These are phyloP conservation scores for Gasteruption jaculator DNA, from an alignment of 2,888 invertebrate species.

Conservation along the genomic window DNA sequence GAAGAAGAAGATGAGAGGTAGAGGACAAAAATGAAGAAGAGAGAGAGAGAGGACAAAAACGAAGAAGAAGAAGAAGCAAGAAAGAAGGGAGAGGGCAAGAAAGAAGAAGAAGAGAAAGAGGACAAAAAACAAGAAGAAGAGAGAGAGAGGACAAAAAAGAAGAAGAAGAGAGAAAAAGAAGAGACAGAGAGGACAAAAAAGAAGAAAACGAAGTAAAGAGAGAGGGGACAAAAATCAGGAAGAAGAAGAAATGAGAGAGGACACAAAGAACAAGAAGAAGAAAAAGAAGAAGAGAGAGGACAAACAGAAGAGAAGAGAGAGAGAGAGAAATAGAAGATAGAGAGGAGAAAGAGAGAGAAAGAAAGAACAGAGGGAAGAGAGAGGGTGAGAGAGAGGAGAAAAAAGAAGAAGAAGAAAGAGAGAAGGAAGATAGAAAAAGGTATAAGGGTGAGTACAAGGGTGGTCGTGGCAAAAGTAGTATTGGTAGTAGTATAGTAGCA, in stretches of 20 bases:
- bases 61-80: slow-evolving; percentile 14
- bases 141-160: slow-evolving; percentile 17
- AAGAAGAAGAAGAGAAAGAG: slow-evolving; percentile 8
- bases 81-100: slow-evolving; percentile 10
- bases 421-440: slow-evolving; percentile 16
- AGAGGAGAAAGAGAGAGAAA: slow-evolving; percentile 18
- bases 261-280: slow-evolving; percentile 16
- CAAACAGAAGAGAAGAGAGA: slow-evolving; percentile 14
- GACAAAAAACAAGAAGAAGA: background rate
- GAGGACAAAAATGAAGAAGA: background rate
- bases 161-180: slow-evolving; percentile 16
- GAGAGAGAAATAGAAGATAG: slow-evolving; percentile 17
- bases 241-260: slow-evolving; percentile 8
- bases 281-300: slow-evolving; percentile 20
- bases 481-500: slow-evolving; percentile 16
- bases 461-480: slow-evolving; percentile 9
- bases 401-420: slow-evolving; percentile 3
- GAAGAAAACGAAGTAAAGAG: slow-evolving; percentile 7
- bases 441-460: slow-evolving; percentile 20
- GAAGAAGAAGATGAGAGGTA: slow-evolving; percentile 9
- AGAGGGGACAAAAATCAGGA: background rate
- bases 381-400: slow-evolving; percentile 1
- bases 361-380: slow-evolving; percentile 10
- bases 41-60: slow-evolving; percentile 15
- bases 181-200: slow-evolving; percentile 16